These are phyloP conservation scores for Malurus splendens DNA, from an alignment of 2,797 vertebrate species.

Conservation along the genomic window DNA sequence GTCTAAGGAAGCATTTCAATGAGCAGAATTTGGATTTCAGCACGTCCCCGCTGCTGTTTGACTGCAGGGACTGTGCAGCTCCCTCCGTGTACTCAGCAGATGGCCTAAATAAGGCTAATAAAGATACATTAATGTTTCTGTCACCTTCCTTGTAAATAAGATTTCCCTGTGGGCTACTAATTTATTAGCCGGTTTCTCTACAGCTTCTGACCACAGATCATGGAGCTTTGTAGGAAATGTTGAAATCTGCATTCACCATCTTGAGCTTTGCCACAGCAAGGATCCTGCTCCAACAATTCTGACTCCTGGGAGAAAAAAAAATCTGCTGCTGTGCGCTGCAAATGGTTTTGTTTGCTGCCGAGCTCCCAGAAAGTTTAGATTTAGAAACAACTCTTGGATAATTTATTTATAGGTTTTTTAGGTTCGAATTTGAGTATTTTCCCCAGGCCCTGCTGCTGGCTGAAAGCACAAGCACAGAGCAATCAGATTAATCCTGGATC, in stretches of 20 bases:
- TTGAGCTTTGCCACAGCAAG: neutral
- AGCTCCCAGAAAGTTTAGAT: neutral
- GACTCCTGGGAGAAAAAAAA: neutral
- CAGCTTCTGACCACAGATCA: neutral
- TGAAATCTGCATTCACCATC: neutral
- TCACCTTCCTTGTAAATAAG: conserved; percentile 50
- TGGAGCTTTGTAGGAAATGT: neutral
- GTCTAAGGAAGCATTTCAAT: neutral
- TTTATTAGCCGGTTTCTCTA: neutral
- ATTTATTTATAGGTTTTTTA: neutral
- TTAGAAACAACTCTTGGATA: neutral
- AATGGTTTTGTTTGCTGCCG: neutral
- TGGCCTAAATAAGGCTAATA: conserved; percentile 21
- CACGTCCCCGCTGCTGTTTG: neutral
- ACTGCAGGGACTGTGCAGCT: neutral
- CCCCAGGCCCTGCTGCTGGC: neutral
- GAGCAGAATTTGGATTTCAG: neutral
- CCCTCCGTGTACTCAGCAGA: neutral
- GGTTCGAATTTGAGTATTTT: neutral
- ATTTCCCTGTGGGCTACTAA: conserved; percentile 11
- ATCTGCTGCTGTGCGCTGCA: accelerated
- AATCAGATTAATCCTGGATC: neutral
- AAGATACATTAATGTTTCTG: conserved; percentile 13
- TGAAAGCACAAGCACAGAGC: neutral
- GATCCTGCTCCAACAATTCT: neutral